These are phyloP conservation scores for Amphipoea oculea DNA, from an alignment of 2,888 invertebrate species.

Conservation along the genomic window DNA sequence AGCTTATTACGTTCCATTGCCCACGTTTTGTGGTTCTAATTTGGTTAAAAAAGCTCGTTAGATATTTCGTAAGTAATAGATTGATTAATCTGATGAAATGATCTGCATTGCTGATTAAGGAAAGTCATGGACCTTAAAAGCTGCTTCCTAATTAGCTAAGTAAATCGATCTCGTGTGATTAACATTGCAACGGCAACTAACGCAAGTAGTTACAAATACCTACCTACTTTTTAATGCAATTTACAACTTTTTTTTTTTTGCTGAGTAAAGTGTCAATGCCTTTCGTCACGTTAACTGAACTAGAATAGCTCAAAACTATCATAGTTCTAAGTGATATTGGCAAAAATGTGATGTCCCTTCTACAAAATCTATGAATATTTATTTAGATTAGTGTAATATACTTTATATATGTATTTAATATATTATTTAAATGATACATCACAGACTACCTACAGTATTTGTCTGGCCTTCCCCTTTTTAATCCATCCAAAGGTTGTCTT, in stretches of 20 bases:
- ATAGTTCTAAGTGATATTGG: no score
- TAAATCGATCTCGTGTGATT: background rate
- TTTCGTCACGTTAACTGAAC: background rate
- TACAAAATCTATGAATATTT: no score
- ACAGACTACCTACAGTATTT: no score
- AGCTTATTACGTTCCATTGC: background rate
- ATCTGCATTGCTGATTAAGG: background rate
- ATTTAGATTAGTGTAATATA: no score
- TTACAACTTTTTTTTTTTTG: background rate
- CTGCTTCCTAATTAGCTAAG: background rate
- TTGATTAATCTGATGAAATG: background rate
- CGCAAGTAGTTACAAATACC: background rate
- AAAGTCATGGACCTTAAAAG: slow-evolving; percentile 13
- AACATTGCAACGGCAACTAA: background rate
- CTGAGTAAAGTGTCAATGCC: background rate
- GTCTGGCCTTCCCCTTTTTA: no score
- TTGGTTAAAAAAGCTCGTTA: background rate
- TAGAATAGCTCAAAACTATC: background rate
- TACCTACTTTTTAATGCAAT: slow-evolving; percentile 27
- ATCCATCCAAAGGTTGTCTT: no score
- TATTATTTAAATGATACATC: no score
- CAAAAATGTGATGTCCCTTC: no score
- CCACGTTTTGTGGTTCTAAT: background rate
- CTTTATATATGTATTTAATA: no score
- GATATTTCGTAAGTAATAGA: background rate